Evolutionary conservation across 2,888 invertebrate genomes (phyloP).

Genomic region (Steinernema scapterisci): DNA sequence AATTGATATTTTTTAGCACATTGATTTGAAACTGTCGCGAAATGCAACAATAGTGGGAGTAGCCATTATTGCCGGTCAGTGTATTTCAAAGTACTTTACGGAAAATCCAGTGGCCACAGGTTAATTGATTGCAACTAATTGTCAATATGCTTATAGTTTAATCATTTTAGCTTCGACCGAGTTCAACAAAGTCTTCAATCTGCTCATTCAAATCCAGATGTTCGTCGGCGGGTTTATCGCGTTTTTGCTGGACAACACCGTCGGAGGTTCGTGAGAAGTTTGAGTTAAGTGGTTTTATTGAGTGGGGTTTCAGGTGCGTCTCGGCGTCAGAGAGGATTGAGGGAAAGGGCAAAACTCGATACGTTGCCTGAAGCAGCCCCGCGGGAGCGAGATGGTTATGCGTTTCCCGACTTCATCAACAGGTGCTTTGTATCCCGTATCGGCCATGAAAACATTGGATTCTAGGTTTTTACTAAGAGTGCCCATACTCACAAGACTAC

Average conservation of each 20-base stretch:
- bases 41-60: slow-evolving; percentile 57
- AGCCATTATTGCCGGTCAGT: slow-evolving; percentile 50
- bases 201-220: slow-evolving; percentile 63
- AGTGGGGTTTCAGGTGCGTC: background rate
- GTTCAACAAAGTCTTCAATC: slow-evolving; percentile 55
- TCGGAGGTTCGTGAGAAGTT: too few species aligned
- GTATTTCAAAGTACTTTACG: slow-evolving; percentile 47
- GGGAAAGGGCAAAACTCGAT: background rate
- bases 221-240: slow-evolving; percentile 70
- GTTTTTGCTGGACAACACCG: slow-evolving; percentile 69
- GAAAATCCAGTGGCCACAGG: slow-evolving; percentile 39
- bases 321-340: background rate
- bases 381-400: slow-evolving; percentile 22
- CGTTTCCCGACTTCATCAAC: slow-evolving; percentile 24
- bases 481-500: slow-evolving; percentile 8
- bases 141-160: too few species aligned
- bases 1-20: too few species aligned
- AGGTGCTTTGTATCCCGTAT: background rate
- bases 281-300: too few species aligned
- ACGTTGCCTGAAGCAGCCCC: background rate
- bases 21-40: slow-evolving; percentile 43
- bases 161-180: slow-evolving; percentile 39
- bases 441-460: background rate
- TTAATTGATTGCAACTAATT: too few species aligned
- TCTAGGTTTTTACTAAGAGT: slow-evolving; percentile 27